Evolutionary conservation across 2,888 invertebrate species (phyloP).

Genomic region (Chloromyia formosa): DNA sequence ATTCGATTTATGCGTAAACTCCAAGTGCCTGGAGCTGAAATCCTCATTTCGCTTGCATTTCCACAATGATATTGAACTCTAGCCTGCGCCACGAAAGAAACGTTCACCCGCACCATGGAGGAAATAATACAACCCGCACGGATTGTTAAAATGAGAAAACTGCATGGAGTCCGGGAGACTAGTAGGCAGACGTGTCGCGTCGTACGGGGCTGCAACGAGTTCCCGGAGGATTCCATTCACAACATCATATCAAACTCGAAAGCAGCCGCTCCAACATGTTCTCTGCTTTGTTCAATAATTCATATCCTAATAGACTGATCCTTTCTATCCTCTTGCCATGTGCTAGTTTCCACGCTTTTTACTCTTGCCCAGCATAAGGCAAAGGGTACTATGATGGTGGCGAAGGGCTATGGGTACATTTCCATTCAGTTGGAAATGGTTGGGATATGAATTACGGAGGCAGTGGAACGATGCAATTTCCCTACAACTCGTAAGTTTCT

Average conservation of each 20-base stretch:
- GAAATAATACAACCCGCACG: no score
- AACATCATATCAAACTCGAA: slow-evolving; percentile 12
- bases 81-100: no score
- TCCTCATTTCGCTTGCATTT: no score
- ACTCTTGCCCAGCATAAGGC: neutral
- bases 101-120: no score
- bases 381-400: neutral
- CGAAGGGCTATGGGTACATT: neutral
- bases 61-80: no score
- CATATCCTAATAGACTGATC: slow-evolving; percentile 30
- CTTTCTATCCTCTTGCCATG: slow-evolving; percentile 8
- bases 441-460: neutral
- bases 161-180: no score
- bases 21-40: no score
- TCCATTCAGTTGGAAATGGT: slow-evolving; percentile 10
- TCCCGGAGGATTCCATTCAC: slow-evolving; percentile 1
- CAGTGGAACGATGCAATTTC: slow-evolving; percentile 30
- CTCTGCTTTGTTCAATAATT: slow-evolving; percentile 32
- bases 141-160: no score
- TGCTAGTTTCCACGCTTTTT: neutral
- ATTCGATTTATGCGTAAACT: no score
- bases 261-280: neutral
- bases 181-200: neutral
- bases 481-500: slow-evolving; percentile 2
- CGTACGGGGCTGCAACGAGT: neutral